Base-by-base conservation (phyloP, 2,888 invertebrate genomes). In the Ormyrus nitidulus region DNA sequence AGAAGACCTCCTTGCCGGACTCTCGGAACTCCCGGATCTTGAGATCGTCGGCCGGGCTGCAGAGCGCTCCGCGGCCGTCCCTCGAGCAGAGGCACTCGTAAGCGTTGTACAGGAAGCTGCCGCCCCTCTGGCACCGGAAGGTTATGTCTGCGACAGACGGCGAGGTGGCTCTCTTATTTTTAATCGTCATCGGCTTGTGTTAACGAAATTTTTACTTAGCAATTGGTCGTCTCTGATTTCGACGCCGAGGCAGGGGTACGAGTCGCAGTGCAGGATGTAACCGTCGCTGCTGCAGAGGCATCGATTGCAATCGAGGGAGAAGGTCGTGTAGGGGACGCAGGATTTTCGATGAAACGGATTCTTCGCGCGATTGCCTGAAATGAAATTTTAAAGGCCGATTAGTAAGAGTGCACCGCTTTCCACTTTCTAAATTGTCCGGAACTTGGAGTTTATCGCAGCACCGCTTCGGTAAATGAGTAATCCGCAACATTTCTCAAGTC, bases 161-260 rank as follows among this genome's bases (percentile, higher is more conserved):
- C 5, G 7, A 5, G 6, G 0, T n/a, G 19, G 19, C 1, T 19
- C 2, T 19, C 34, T 34, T 10, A 7, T 6, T 61, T 61, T 61
- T 61, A 53, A 53, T 53, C 8, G 53, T 51, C 6, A 2, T n/a
- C 53, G 53, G 10, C 10, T 53, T 3, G 19, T 19, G 19, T 19
- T 1, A 2, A 1, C 53, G 53, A 53, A 56, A 11, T 56, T 51
- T n/a, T 44, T 44, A 77, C 81, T 70, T 13, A 81, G 54, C 13
- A 77, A 44, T 66, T 81, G 81, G 56, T 81, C 70, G 53, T 77
- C 44, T 13, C 74, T 77, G 51, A 71, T 74, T 66, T 77, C 77
- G 53, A 70, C 74, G 10, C 59, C 81, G 34, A 81, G 34, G 48
- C 81, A 77, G n/a, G 77, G 77, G 8, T 44, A 77, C 13, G 59